A percentile compares a stretch with the other conserved stretches of the same genome.
Evolutionary conservation across 2,113 vertebrate species (phyloP).

Genomic region (Gracilinanus agilis): DNA sequence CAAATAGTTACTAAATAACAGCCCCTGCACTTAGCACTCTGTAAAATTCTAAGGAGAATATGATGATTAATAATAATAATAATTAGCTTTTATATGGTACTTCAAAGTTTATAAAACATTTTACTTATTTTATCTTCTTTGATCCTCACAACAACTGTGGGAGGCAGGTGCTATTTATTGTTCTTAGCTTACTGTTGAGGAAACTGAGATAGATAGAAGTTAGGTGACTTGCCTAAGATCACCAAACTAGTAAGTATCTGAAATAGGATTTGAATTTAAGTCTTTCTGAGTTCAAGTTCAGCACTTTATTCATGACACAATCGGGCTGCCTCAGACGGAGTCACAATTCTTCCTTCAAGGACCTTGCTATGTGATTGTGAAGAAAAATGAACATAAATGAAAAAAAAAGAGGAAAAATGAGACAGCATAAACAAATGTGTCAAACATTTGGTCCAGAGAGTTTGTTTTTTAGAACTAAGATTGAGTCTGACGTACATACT

Average conservation of each 20-base stretch:
- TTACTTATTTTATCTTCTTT: neutral
- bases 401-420: neutral
- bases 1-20: slow-evolving; percentile 16
- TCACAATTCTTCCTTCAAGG: neutral
- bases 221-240: neutral
- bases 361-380: neutral
- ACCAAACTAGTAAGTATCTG: neutral
- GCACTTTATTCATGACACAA: neutral
- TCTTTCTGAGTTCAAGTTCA: neutral
- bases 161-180: neutral
- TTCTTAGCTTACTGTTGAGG: neutral
- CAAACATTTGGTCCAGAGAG: too few relatives aligned
- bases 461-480: too few relatives aligned
- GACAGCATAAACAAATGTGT: neutral
- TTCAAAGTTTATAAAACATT: neutral
- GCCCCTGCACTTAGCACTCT: neutral
- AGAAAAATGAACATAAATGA: neutral
- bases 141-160: neutral
- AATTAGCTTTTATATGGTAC: neutral
- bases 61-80: neutral
- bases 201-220: neutral
- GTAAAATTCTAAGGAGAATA: slow-evolving; percentile 13
- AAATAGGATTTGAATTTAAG: neutral
- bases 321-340: neutral
- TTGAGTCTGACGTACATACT: too few relatives aligned